Evolutionary conservation across 2,888 invertebrate species (phyloP).

Genomic region (Steromphala cineraria): DNA sequence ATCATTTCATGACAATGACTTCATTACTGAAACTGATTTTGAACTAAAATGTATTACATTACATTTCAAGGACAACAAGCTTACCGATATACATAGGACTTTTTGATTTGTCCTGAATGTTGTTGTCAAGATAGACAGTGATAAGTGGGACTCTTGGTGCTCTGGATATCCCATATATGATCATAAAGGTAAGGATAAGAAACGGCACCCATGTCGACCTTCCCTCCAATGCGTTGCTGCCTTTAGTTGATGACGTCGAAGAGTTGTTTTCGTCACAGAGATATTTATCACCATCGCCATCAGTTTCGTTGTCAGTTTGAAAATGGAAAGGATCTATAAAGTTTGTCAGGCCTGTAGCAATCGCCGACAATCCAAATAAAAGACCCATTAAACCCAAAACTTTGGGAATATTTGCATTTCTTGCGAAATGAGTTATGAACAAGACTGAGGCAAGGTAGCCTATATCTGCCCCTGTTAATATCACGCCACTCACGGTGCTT

Average conservation of each 20-base stretch:
- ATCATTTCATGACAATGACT: too few species aligned
- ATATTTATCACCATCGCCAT: neutral
- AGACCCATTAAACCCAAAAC: neutral
- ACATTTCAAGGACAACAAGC: neutral
- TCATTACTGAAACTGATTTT: too few species aligned
- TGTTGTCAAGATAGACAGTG: constrained; percentile 48
- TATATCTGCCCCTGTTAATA: neutral
- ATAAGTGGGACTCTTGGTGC: constrained; percentile 26
- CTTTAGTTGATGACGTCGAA: neutral
- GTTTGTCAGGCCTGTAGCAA: neutral
- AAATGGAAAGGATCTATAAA: neutral
- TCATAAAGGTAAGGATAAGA: neutral
- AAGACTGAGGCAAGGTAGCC: neutral
- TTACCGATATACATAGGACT: constrained; percentile 52
- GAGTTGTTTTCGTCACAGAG: neutral
- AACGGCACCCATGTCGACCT: neutral
- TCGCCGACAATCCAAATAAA: neutral
- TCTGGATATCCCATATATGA: neutral
- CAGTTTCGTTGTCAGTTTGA: neutral
- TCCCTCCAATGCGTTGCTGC: neutral
- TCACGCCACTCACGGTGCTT: neutral
- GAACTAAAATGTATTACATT: too few species aligned
- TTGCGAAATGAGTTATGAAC: neutral
- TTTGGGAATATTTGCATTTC: neutral
- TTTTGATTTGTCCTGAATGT: constrained; percentile 36